Evolutionary conservation across 1,140 invertebrate genomes (phyloP), one percentile per base, ranked within the genome.

Genomic region (Drosophila bocqueti): DNA sequence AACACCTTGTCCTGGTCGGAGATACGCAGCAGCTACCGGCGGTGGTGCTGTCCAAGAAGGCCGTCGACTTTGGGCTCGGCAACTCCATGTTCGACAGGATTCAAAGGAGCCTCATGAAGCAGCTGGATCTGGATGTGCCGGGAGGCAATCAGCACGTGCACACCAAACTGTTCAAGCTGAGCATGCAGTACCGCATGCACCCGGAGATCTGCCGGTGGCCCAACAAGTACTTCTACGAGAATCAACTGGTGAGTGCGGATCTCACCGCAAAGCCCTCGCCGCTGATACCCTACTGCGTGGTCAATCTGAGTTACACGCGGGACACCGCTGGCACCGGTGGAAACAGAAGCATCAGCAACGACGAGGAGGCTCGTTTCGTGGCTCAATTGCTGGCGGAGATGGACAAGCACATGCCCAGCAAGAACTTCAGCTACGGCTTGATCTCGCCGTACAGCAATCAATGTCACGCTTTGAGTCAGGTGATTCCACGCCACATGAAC

Each of bases 181-280:
- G 95, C 72, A 93, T 94, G 18, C 98, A 99, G 91, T 98, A 98
- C 93, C 94, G 98, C 69, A 99, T 99, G 98, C 96, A 97, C 77
- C 94, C 94, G 40, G 96, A 95, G 63, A 97, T 97, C 62, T 95
- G 95, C 11, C 90, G 93, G 40, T 98, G 96, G 94, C 97, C 97
- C 1, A 97, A 96, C 83, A 91, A 94, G 11, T 95, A 96, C 18
- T 98, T 98, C 93, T 99, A 99, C 93, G 93, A 93, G 60, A 96
- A 95, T 91, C 78, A 81, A 75, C 83, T 92, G 34, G 79, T 34
- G 11, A 85, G 83, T 62, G 72, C 60, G 8, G 55, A 81, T 1
- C 31, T 69, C 4, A 71, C 76, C 0, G 31, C 29, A 34, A 52
- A 43, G 5, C 67, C 65, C 5, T 93, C 87, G 21, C 92, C 93